Evolutionary conservation across 2,113 vertebrate species (phyloP).

Genomic region (Saccopteryx bilineata): DNA sequence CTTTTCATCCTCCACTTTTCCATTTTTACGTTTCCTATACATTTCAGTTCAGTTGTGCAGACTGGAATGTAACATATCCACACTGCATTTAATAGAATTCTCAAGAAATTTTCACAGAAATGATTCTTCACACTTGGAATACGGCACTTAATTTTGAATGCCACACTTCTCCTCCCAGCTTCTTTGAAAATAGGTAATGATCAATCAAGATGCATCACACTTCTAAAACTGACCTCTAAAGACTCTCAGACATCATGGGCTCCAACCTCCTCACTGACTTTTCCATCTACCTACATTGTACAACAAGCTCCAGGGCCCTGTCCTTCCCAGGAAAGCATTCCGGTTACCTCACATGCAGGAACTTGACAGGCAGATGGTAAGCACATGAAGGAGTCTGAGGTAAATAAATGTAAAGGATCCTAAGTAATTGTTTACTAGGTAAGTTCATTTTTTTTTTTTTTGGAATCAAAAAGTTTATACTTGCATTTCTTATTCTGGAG

Average conservation of each 20-base stretch:
- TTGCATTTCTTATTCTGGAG: slow-evolving; percentile 45
- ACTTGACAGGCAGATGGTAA: slow-evolving; percentile 7
- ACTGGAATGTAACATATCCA: background rate
- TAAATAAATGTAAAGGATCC: background rate
- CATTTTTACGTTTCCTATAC: background rate
- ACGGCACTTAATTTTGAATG: background rate
- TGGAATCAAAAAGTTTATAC: background rate
- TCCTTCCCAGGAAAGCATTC: background rate
- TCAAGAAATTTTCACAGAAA: background rate
- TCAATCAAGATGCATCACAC: background rate
- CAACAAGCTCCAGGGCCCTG: background rate
- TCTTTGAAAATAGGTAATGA: background rate
- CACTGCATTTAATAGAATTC: background rate
- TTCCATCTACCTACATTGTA: background rate
- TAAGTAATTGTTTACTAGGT: slow-evolving; percentile 53
- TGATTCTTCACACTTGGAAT: background rate
- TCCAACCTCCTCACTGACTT: background rate
- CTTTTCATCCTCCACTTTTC: background rate
- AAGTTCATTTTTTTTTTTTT: background rate
- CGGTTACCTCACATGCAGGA: background rate
- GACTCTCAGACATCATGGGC: background rate
- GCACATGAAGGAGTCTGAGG: background rate
- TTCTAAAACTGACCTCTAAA: background rate
- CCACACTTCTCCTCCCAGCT: background rate
- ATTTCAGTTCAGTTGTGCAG: background rate